Evolutionary conservation across 2,113 vertebrate genomes (phyloP), one percentile per base, ranked within the genome.

Genomic region (Callorhinus ursinus): DNA sequence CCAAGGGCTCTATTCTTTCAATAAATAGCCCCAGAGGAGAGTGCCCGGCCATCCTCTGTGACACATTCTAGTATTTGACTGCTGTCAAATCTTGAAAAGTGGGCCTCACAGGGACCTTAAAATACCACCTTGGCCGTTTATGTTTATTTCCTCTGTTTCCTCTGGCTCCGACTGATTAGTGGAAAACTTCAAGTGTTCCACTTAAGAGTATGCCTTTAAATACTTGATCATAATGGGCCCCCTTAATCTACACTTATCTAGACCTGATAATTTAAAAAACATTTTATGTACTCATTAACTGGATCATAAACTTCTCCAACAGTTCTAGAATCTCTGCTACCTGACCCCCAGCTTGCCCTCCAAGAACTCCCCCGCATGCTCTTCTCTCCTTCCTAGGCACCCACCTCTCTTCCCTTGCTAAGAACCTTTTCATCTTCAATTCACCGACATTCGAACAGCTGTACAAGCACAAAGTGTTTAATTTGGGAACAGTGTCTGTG

Each of bases 401-500:
- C 42, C 55, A 39, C 53, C 55, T 85, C 92, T 85, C 51, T 81
- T 94, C 12, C 55, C 86, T 94, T 59, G 71, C 65, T 95, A 63
- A 74, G 55, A 69, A 69, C n/a, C 4, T 97, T 87, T 71, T 95
- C 79, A 80, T 95, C 63, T 88, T 84, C 42, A 86, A 0, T 80
- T 77, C 69, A 69, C 31, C 36, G 69, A 24, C 79, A 67, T 93
- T 83, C 77, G 65, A 93, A 79, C 90, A 96, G 96, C 92, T 95
- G 81, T 84, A 81, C 19, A 87, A 86, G 86, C 87, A 81, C 53
- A 84, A 71, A 77, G 55, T 85, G 89, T 90, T 87, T 96, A 93
- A 97, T 96, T 96, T 92, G 49, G 88, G 93, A 92, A 80, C 79
- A 57, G 63, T 51, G 86, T 95, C 96, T 95, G 93, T 92, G 71